phyloP scores from a whole-genome alignment of 2,113 vertebrate species.

The Poeciliopsis prolifica region DNA sequence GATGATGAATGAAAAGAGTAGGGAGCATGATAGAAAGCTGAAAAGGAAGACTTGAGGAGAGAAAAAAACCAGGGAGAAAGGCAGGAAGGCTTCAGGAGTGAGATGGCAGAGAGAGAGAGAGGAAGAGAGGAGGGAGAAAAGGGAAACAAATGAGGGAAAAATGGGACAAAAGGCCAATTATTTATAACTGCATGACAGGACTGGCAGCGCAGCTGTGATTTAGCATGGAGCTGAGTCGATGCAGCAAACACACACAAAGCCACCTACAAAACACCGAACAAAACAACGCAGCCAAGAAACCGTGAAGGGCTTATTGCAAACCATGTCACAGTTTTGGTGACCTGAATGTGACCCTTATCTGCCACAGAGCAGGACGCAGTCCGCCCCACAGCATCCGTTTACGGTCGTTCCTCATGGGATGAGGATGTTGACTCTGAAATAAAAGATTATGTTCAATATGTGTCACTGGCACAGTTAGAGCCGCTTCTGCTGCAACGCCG shows the following conservation, averaged over 20 bases:
- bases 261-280: constrained; percentile 11
- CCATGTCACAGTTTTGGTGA: neutral
- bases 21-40: constrained; percentile 17
- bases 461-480: neutral
- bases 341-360: constrained; percentile 19
- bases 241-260: constrained; percentile 28
- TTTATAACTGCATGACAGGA: constrained; percentile 65
- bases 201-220: constrained; percentile 47
- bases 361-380: neutral
- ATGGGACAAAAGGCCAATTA: constrained; percentile 74
- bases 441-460: neutral
- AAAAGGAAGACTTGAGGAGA: constrained; percentile 1
- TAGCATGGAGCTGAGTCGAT: constrained; percentile 26
- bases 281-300: neutral
- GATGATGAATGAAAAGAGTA: neutral
- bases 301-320: constrained; percentile 9
- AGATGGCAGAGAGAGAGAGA: constrained; percentile 20
- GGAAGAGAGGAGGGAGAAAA: constrained; percentile 24
- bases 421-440: neutral
- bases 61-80: constrained; percentile 3
- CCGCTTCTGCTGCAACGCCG: neutral
- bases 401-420: neutral
- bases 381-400: neutral
- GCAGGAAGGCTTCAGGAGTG: constrained; percentile 19
- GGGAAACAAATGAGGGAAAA: constrained; percentile 60